A percentile compares a stretch with the other conserved stretches of the same genome.
Evolutionary conservation across 2,113 vertebrate species (phyloP).

Genomic region (Bambusicola thoracicus): DNA sequence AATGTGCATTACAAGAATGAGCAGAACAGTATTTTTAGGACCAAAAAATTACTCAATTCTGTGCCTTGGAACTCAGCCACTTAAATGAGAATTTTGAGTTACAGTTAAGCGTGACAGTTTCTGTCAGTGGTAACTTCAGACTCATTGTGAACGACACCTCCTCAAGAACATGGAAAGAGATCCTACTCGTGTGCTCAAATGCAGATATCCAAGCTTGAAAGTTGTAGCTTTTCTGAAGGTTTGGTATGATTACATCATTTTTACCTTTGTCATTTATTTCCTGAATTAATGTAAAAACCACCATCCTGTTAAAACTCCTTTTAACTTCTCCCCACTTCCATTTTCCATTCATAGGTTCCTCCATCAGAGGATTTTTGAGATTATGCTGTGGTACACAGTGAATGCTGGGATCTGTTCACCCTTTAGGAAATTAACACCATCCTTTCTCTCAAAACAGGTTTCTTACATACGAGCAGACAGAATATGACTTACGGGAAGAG

Average conservation of each 20-base stretch:
- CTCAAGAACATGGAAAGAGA: background rate
- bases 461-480: background rate
- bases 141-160: background rate
- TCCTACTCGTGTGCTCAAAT: background rate
- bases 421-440: background rate
- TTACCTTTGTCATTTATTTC: background rate
- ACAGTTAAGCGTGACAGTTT: background rate
- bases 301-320: background rate
- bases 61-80: background rate
- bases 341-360: background rate
- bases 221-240: background rate
- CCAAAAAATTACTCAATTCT: background rate
- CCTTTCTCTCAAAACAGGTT: background rate
- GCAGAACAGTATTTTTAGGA: background rate
- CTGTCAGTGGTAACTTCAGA: background rate
- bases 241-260: background rate
- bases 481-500: conserved; percentile 91
- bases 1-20: background rate
- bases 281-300: background rate
- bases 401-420: background rate
- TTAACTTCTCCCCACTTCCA: background rate
- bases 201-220: background rate
- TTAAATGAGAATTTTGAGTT: background rate
- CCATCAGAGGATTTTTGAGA: background rate
- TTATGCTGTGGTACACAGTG: background rate